phyloP scores from a whole-genome alignment of 2,888 invertebrate species.

The Cephus pulcher region DNA sequence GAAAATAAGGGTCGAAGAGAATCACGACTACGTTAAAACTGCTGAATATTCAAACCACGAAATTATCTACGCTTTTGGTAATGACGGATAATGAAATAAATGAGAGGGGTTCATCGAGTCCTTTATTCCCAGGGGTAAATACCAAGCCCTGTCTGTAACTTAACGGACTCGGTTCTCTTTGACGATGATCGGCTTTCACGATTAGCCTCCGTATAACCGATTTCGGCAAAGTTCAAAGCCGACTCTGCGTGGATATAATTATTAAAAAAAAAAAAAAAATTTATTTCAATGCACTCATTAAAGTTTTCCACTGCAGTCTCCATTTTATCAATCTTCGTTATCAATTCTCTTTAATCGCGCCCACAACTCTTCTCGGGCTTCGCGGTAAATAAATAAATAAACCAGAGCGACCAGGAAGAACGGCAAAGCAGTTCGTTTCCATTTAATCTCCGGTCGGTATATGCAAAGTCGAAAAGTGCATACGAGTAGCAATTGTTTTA shows the following conservation, averaged over 20 bases:
- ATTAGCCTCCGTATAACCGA: background rate
- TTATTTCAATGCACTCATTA: background rate
- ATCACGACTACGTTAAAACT: background rate
- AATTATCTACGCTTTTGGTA: constrained; percentile 13
- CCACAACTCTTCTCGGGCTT: background rate
- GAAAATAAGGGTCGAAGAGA: background rate
- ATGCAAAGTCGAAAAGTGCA: background rate
- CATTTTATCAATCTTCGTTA: background rate
- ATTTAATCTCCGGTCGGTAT: background rate
- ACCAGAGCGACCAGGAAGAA: background rate
- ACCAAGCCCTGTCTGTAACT: too few relatives aligned
- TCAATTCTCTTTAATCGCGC: background rate
- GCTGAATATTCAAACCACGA: constrained; percentile 7
- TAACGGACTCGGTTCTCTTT: too few relatives aligned
- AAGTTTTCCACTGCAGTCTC: background rate
- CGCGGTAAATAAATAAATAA: background rate
- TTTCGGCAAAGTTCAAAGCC: background rate
- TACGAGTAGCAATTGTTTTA: background rate
- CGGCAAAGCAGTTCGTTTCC: background rate
- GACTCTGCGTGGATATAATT: background rate
- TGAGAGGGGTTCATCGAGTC: background rate
- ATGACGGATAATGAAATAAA: constrained; percentile 11
- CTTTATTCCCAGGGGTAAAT: too few relatives aligned
- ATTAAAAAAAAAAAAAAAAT: background rate
- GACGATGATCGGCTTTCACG: background rate